These are phyloP conservation scores for Chouioia cunea DNA, from an alignment of 2,888 invertebrate genomes.

Conservation along the genomic window DNA sequence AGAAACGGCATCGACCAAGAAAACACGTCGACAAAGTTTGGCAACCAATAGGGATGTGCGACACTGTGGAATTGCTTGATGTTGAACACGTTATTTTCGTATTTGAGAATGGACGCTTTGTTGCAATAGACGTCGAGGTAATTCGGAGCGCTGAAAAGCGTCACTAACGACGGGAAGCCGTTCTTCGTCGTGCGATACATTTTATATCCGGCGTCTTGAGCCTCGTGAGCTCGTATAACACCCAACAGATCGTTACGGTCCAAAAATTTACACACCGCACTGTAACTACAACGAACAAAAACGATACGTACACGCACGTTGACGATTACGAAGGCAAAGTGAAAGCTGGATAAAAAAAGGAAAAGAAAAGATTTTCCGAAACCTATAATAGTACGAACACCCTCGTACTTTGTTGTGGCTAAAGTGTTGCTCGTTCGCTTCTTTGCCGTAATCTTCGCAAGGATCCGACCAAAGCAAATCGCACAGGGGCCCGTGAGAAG, in stretches of 20 bases:
- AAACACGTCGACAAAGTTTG: conserved; percentile 36
- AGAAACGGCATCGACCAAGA: conserved; percentile 43
- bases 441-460: conserved; percentile 23
- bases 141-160: conserved; percentile 45
- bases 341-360: neutral
- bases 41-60: conserved; percentile 46
- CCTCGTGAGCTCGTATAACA: conserved; percentile 44
- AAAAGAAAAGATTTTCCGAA: neutral
- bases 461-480: conserved; percentile 46
- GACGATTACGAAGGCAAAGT: too few species aligned
- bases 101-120: conserved; percentile 38
- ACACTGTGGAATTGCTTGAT: conserved; percentile 30
- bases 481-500: conserved; percentile 37
- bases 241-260: conserved; percentile 17
- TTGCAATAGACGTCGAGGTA: conserved; percentile 42
- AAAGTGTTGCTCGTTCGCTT: neutral
- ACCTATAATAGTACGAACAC: conserved; percentile 42
- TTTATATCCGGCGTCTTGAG: conserved; percentile 36
- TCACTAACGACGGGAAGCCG: conserved; percentile 40
- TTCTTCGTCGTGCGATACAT: conserved; percentile 10
- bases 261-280: conserved; percentile 33
- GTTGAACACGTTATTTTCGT: conserved; percentile 23
- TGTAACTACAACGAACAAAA: conserved; percentile 36
- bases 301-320: too few species aligned
- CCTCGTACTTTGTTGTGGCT: conserved; percentile 23